Base-by-base conservation (phyloP, 2,113 vertebrate genomes). In the Poeciliopsis retropinna region DNA sequence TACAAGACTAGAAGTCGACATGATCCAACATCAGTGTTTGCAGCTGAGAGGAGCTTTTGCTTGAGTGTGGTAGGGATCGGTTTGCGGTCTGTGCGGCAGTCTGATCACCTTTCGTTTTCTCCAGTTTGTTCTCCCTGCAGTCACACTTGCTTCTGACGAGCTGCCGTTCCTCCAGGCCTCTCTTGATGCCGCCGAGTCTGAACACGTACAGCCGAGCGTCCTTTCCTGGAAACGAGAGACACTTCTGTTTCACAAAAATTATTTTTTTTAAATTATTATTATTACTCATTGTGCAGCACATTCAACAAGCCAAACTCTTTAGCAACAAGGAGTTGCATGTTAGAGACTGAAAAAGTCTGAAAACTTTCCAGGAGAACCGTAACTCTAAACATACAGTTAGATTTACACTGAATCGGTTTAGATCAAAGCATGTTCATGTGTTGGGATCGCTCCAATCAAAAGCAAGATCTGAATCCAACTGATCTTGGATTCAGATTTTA, bases 61-160 rank as follows among this genome's bases (percentile, higher is more conserved):
- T 29, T 67, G 41, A 57, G 64, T 28, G 13, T 5, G 13, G 67
- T 17, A 3, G 27, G 29, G 62, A 61, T 63, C 37, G 1, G 4
- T 73, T 64, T 57, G 19, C 15, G 9, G 31, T 32, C 7, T 41
- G 64, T 14, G 4, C 70, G 98, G 19, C 22, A 10, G 31, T 41
- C 10, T 41, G 67, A 10, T 5, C 70, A 98, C 98, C 98, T 96
- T 97, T 98, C 14, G 98, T 99, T 91, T 98, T 99, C 91, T 99
- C 98, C 84, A 99, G 95, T 88, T 99, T 99, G 89, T 99, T 98
- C 78, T 98, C 98, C 84, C 96, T 93, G 88, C 97, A 96, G 93
- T 99, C 96, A 0, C 94, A 96, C 85, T 97, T 97, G 93, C 92
- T 89, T 60, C 93, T 94, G 89, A 94, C 93, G 0, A 93, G 84